These are phyloP conservation scores for Tachuris rubrigastra DNA, from an alignment of 2,113 vertebrate genomes.

Conservation along the genomic window DNA sequence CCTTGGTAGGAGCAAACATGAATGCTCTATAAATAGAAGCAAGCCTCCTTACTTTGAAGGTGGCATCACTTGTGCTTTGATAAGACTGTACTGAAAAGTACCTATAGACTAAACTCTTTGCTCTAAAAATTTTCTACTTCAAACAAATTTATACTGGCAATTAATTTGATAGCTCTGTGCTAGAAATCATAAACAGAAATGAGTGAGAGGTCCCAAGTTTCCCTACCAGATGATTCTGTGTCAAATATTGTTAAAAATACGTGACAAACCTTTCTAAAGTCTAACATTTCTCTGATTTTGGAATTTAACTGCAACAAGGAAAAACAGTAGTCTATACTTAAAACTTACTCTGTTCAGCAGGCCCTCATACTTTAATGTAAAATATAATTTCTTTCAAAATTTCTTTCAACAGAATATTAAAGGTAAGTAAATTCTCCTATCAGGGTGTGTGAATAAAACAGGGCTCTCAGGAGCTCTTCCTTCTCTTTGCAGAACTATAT, in stretches of 20 bases:
- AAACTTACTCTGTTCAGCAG: not conserved
- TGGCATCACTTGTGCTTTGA: not conserved
- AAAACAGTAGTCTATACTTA: not conserved
- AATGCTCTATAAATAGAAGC: not conserved
- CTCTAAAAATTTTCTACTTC: not conserved
- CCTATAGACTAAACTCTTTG: not conserved
- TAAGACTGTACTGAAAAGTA: not conserved
- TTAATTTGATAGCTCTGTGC: not conserved
- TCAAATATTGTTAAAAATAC: not conserved
- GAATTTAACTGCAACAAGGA: not conserved
- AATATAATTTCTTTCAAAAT: accelerated
- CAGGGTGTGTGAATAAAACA: not conserved
- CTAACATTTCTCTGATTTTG: not conserved
- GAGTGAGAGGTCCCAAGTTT: not conserved
- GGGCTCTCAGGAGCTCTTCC: not conserved
- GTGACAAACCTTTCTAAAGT: not conserved
- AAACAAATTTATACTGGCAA: not conserved
- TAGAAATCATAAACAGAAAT: not conserved
- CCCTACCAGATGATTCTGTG: not conserved
- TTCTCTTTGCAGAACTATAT: not conserved
- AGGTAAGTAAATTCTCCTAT: not conserved
- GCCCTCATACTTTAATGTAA: not conserved
- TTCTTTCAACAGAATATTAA: not conserved
- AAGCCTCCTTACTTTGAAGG: not conserved
- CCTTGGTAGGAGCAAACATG: not conserved